A percentile compares a stretch with the other conserved stretches of the same genome.
phyloP scores from a whole-genome alignment of 2,113 vertebrate species.

The Dasyprocta punctata region DNA sequence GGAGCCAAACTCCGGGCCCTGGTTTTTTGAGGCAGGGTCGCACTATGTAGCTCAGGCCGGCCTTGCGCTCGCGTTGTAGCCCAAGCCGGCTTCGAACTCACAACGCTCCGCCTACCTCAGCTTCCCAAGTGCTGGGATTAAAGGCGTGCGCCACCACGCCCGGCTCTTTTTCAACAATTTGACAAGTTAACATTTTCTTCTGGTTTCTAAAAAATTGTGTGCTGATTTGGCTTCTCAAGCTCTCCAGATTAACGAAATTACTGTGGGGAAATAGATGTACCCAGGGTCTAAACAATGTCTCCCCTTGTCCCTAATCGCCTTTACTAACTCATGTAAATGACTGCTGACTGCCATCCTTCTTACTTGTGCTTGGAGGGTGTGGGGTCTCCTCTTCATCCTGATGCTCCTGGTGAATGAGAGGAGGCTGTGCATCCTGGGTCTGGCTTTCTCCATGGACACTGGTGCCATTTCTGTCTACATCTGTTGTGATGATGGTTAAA shows the following conservation, averaged over 20 bases:
- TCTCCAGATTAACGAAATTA: not conserved
- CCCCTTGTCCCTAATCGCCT: not conserved
- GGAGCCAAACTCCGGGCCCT: no score
- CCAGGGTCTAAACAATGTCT: not conserved
- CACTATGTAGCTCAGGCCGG: no score
- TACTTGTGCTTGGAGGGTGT: slow-evolving; percentile 40
- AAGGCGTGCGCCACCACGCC: no score
- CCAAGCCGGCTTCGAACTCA: no score
- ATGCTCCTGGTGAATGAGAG: slow-evolving; percentile 14
- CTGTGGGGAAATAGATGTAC: not conserved
- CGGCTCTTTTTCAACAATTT: not conserved
- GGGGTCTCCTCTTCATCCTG: slow-evolving; percentile 51
- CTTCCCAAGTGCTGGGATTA: no score
- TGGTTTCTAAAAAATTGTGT: not conserved
- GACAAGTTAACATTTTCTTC: slow-evolving; percentile 1
- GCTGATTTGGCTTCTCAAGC: not conserved
- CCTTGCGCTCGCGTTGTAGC: no score
- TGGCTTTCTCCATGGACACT: slow-evolving; percentile 37
- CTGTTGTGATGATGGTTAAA: slow-evolving; percentile 72
- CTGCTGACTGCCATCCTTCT: not conserved
- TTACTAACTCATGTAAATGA: not conserved
- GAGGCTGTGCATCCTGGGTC: slow-evolving; percentile 29
- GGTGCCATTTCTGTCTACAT: slow-evolving; percentile 66
- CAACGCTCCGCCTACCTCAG: no score
- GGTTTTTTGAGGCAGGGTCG: no score